A percentile compares a stretch with the other conserved stretches of the same genome.
phyloP scores from a whole-genome alignment of 2,888 invertebrate species.

The Drosophila niveifrons region DNA sequence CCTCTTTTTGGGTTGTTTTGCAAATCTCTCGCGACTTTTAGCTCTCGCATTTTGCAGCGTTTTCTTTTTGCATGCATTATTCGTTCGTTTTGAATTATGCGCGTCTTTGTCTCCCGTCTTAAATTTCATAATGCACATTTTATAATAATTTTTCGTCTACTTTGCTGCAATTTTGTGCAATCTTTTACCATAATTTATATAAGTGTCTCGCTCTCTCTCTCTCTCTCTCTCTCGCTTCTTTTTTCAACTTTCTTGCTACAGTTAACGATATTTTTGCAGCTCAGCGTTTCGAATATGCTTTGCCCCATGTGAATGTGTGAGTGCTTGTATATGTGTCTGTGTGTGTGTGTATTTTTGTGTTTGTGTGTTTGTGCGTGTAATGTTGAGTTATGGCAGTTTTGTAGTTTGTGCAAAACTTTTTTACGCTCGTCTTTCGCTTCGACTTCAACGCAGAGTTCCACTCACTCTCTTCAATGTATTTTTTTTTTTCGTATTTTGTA shows the following conservation, averaged over 20 bases:
- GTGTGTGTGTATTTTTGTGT: slow-evolving; percentile 33
- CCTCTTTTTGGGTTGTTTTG: not conserved
- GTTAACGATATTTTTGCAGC: slow-evolving; percentile 62
- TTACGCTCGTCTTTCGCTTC: slow-evolving; percentile 58
- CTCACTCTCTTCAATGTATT: slow-evolving; percentile 2
- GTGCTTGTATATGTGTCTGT: slow-evolving; percentile 25
- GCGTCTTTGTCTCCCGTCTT: slow-evolving; percentile 75
- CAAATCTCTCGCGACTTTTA: slow-evolving; percentile 54
- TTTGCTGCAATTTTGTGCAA: slow-evolving; percentile 77
- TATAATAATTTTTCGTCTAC: slow-evolving; percentile 79
- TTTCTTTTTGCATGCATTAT: slow-evolving; percentile 34
- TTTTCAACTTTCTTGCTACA: slow-evolving; percentile 53
- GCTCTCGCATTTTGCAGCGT: slow-evolving; percentile 19
- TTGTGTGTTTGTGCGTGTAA: slow-evolving; percentile 61
- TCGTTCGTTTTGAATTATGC: slow-evolving; percentile 64
- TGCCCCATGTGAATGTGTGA: slow-evolving; percentile 12
- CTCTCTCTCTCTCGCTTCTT: slow-evolving; percentile 19
- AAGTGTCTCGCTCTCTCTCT: slow-evolving; percentile 30
- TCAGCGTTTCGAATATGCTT: slow-evolving; percentile 66
- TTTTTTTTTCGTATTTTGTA: not conserved
- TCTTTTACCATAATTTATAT: slow-evolving; percentile 76
- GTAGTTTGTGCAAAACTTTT: slow-evolving; percentile 73
- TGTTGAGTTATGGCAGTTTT: slow-evolving; percentile 80
- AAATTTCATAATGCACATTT: slow-evolving; percentile 80
- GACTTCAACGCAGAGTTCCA: slow-evolving; percentile 17